phyloP scores from a whole-genome alignment of 30 jellyfish, hydroid and myxozoan species.

The Cassiopea xamachana region DNA sequence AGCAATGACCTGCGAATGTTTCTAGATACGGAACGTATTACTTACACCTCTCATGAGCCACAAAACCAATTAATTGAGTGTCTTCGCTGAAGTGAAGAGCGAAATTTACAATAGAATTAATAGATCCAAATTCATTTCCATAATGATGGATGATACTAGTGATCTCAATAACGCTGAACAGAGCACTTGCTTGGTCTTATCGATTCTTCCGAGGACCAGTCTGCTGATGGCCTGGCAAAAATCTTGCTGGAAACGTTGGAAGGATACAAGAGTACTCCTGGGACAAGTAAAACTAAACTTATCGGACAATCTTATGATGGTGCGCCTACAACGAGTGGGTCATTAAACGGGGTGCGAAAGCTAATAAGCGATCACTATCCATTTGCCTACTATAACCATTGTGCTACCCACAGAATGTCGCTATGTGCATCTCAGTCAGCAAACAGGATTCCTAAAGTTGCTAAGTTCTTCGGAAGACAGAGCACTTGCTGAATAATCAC shows the following conservation, averaged over 20 bases:
- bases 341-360: background rate
- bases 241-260: background rate
- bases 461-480: slow-evolving; percentile 5
- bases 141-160: too few species aligned
- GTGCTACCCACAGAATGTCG: background rate
- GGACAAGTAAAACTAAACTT: background rate
- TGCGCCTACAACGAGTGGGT: background rate
- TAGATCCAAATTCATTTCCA: slow-evolving; percentile 3
- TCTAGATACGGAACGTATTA: too few species aligned
- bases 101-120: slow-evolving; percentile 25
- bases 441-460: too few species aligned
- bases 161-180: too few species aligned
- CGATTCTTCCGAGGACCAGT: slow-evolving; percentile 4
- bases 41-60: too few species aligned
- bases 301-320: too few species aligned
- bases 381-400: too few species aligned
- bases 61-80: background rate
- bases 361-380: too few species aligned
- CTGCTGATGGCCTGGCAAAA: too few species aligned
- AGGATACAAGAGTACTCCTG: background rate
- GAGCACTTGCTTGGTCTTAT: slow-evolving; percentile 16
- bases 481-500: too few species aligned
- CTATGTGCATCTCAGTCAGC: background rate
- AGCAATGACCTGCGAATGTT: too few species aligned
- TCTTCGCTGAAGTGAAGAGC: slow-evolving; percentile 1